These are phyloP conservation scores for Galagoides demidoff DNA, from an alignment of 2,797 vertebrate genomes.

Conservation along the genomic window DNA sequence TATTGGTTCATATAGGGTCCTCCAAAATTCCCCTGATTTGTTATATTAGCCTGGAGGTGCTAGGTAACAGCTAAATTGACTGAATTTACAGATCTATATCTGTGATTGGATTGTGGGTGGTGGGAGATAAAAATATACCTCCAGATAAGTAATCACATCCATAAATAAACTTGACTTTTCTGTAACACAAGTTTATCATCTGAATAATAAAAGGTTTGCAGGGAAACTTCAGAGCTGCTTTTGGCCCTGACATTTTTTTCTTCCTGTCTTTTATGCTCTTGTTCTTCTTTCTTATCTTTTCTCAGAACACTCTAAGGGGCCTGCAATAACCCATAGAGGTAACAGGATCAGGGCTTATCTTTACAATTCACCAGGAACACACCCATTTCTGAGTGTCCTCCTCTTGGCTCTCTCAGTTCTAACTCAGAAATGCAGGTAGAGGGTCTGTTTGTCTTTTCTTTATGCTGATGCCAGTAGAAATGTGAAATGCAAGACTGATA, in stretches of 20 bases:
- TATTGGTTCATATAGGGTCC: neutral
- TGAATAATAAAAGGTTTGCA: neutral
- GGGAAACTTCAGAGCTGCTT: neutral
- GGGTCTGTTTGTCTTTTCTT: neutral
- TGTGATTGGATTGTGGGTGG: neutral
- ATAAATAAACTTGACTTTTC: neutral
- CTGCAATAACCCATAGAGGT: neutral
- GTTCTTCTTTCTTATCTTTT: neutral
- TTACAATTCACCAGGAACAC: neutral
- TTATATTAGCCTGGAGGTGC: neutral
- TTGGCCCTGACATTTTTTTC: neutral
- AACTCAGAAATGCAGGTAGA: neutral
- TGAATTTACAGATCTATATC: neutral
- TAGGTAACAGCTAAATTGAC: neutral
- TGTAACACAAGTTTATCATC: neutral
- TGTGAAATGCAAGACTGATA: conserved; percentile 58
- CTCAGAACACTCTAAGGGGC: neutral
- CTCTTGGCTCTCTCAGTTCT: neutral
- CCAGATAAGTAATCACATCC: neutral
- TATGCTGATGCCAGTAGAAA: conserved; percentile 52
- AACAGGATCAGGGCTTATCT: neutral
- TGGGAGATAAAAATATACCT: neutral
- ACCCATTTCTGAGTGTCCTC: neutral
- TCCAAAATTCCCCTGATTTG: neutral
- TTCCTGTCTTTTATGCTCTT: neutral